Evolutionary conservation across 2,113 vertebrate genomes (phyloP), one percentile per base, ranked within the genome.

Genomic region (Cheilinus undulatus): DNA sequence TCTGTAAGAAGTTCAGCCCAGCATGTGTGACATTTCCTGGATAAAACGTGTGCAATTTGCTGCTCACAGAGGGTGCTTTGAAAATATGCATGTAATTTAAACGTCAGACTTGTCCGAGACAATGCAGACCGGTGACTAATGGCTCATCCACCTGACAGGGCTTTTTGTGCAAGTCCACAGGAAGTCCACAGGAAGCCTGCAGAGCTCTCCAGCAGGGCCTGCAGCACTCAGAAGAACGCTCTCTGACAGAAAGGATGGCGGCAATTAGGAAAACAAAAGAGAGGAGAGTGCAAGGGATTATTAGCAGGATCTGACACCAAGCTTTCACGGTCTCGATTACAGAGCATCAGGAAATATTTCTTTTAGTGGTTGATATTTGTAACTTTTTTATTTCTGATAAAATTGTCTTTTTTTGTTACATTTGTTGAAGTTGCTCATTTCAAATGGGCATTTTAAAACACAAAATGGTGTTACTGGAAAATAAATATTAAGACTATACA

Each of bases 241-340:
- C 72, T 65, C 78, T 24, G 73, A 88, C 78, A 86, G 86, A 90
- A 74, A 78, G 75, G 45, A 76, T 32, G 80, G 73, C 57, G 19
- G 77, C 83, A 85, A 91, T 92, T 91, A 91, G 69, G 78, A 85
- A 86, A 89, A 89, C 78, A 86, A 89, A 83, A 63, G 78, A 69
- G 61, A 78, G 67, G 78, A 80, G 80, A 80, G 70, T 76, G 82
- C 67, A 64, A 52, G 77, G 76, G 85, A 92, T 90, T 85, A 85
- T 76, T 70, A 70, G 87, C 57, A 42, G 76, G 38, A 79, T 59
- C 66, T 60, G 66, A 68, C 59, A 74, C 46, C 67, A 69, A 62
- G 51, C 62, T 67, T 61, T 67, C 23, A 32, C 51, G 32, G 59
- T 84, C 64, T 81, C 70, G 82, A 54, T 78, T 76, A 71, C 50